Conservation (phyloP, 2,797 vertebrate species). For the Catamblyrhynchus diadema region DNA sequence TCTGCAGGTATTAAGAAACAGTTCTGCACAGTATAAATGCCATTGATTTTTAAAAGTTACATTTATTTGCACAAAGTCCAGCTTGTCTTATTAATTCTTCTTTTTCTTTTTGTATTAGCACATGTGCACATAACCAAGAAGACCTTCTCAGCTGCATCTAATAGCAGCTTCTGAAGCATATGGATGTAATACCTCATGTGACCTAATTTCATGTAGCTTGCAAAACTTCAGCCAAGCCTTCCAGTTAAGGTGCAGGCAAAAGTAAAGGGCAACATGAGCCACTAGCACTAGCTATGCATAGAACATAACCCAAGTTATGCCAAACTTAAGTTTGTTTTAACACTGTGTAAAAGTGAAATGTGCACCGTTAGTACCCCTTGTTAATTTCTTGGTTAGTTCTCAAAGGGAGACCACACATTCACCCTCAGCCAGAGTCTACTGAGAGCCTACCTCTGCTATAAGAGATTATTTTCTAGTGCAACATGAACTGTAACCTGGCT, state of each 20-base stretch:
- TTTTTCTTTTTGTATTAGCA: background rate
- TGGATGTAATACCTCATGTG: background rate
- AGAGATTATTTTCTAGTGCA: background rate
- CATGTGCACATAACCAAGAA: background rate
- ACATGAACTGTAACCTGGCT: background rate
- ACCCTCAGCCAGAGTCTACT: background rate
- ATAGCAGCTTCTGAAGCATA: slow-evolving; percentile 2
- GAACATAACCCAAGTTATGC: background rate
- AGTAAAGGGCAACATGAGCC: background rate
- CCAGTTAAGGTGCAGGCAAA: background rate
- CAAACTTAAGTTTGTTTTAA: background rate
- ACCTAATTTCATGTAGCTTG: background rate
- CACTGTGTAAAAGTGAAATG: background rate
- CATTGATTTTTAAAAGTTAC: background rate
- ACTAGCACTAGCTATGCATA: background rate
- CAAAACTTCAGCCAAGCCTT: background rate
- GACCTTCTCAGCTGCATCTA: background rate
- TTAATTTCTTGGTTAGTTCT: background rate
- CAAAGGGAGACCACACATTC: background rate
- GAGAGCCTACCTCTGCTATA: background rate
- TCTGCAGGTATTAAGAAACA: background rate
- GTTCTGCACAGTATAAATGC: background rate
- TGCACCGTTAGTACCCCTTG: background rate
- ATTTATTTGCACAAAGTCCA: background rate
- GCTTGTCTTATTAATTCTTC: background rate